Base-by-base conservation (phyloP, 2,888 invertebrate species). In the Hydrotaea diabolus region DNA sequence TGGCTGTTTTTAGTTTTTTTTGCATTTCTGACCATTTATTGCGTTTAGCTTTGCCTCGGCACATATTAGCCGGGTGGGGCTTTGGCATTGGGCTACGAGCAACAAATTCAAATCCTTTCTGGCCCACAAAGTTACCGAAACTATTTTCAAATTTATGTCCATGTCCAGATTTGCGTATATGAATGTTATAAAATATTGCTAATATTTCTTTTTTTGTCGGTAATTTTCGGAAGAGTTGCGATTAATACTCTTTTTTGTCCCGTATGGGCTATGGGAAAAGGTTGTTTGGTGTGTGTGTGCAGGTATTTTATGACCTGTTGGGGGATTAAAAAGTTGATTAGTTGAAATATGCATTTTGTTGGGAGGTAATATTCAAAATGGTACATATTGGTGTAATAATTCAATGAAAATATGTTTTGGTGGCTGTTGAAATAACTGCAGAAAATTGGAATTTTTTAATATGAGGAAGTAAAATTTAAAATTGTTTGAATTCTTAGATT, bases 311-410 rank as follows among this genome's bases (percentile, higher is more conserved):
- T 69, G 69, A 23, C 69, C 69, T 69, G 69, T 69, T 69, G 69
- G 69, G 21, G 69, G 46, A 69, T 69, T 69, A 69, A 69, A 69
- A n/a, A 69, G 69, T 69, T 69, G 69, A 69, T 69, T 69, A 69
- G 69, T 69, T 69, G 69, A 69, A 69, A 69, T 46, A 5, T 69
- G 66, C 19, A 17, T 39, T 69, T 21, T 8, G 43, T 8, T 64
- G 39, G 9, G 8, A 69, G 15, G 13, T 59, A 15, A 15, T 13
- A 59, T 11, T 23, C 5, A 9, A 59, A 59, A 59, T 23, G 23
- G 17, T 26, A 15, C 26, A 23, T 23, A 59, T 59, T 59, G 59
- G 11, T 59, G 13, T 59, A 26, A 15, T 26, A 59, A 23, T 26
- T 59, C 23, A 59, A 59, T 55, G 59, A 26, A 59, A 3, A 26